Conservation (phyloP, 2,797 vertebrate species). For the Phyllotis vaccarum region DNA sequence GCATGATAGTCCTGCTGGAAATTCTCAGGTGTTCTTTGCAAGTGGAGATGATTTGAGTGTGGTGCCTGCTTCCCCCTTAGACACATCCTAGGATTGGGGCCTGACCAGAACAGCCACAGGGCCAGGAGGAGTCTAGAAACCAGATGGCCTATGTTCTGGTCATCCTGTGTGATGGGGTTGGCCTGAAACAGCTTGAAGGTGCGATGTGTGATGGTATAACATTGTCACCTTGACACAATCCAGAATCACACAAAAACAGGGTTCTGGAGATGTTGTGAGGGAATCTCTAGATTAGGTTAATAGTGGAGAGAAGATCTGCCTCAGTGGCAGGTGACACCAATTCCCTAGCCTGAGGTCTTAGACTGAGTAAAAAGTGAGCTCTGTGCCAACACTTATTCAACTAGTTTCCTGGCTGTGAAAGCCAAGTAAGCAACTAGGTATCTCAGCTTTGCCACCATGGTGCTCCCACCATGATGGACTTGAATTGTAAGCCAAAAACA, state of each 20-base stretch:
- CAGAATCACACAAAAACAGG: neutral
- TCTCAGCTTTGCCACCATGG: neutral
- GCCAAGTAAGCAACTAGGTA: no score
- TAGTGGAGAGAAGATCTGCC: neutral
- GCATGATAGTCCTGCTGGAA: neutral
- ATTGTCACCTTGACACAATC: neutral
- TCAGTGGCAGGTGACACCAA: no score
- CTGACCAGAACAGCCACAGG: neutral
- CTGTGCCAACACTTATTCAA: neutral
- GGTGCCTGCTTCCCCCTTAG: neutral
- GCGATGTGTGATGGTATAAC: neutral
- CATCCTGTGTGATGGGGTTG: no score
- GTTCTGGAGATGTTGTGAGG: neutral
- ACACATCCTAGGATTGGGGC: neutral
- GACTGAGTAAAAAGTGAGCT: neutral
- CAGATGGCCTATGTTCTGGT: neutral
- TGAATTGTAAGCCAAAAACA: neutral
- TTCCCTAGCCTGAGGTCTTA: neutral
- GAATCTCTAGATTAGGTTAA: neutral
- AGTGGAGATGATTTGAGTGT: neutral
- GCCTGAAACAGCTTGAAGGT: neutral
- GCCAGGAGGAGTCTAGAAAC: neutral
- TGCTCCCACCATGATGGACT: neutral
- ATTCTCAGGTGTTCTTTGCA: neutral
- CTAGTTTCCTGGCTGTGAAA: neutral